A percentile compares a stretch with the other conserved stretches of the same genome.
These are phyloP conservation scores for Picathartes gymnocephalus DNA, from an alignment of 2,113 vertebrate species.

Conservation along the genomic window DNA sequence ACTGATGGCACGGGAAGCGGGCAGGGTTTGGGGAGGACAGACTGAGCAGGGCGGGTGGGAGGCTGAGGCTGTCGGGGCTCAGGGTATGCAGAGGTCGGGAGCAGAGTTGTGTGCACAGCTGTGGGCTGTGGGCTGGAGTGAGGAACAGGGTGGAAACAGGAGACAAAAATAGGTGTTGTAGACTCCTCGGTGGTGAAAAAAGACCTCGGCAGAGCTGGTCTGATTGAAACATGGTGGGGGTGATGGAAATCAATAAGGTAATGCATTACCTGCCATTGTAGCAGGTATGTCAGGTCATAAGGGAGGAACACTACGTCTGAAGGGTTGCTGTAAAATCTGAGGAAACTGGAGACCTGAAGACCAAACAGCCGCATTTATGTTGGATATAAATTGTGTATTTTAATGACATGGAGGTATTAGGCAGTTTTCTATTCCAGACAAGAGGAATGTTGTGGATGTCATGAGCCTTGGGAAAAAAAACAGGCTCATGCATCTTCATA, in stretches of 20 bases:
- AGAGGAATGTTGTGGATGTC: not conserved
- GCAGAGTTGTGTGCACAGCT: fast-evolving
- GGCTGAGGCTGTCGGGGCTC: not conserved
- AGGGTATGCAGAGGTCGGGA: fast-evolving
- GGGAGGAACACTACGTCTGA: not conserved
- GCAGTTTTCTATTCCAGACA: not conserved
- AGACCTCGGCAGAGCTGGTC: not conserved
- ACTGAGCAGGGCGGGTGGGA: not conserved
- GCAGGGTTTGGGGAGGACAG: not conserved
- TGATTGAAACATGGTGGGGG: not conserved
- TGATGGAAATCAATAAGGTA: not conserved
- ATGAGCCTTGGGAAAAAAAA: not conserved
- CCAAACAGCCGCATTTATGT: not conserved
- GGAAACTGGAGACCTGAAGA: not conserved
- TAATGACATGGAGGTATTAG: not conserved
- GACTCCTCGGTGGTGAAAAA: not conserved
- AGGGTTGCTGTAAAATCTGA: not conserved
- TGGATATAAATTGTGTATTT: not conserved
- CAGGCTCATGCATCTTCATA: not conserved
- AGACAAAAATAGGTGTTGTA: not conserved
- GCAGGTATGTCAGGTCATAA: not conserved
- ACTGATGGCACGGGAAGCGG: not conserved
- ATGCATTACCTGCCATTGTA: not conserved
- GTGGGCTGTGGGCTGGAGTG: not conserved
- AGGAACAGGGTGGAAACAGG: not conserved